phyloP scores from a whole-genome alignment of 2,113 vertebrate genomes.

The Plestiodon gilberti region DNA sequence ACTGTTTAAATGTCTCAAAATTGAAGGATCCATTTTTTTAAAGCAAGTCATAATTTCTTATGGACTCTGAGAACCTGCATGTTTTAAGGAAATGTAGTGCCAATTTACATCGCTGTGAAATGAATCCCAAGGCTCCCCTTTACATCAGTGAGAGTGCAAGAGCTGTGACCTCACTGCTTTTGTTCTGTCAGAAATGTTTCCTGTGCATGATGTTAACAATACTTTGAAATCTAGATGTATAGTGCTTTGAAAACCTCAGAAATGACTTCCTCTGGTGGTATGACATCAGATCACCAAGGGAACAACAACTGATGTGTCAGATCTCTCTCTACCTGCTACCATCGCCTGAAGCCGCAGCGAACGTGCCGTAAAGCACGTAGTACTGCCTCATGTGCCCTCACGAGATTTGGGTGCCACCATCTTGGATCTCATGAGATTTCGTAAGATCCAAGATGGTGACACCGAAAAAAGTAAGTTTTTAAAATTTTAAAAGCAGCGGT shows the following conservation, averaged over 20 bases:
- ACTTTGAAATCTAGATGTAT: background rate
- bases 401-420: too few species aligned
- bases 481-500: too few species aligned
- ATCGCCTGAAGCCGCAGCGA: too few species aligned
- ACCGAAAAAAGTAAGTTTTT: too few species aligned
- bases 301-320: background rate
- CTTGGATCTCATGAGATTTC: too few species aligned
- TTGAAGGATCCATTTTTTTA: background rate
- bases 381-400: too few species aligned
- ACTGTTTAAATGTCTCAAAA: background rate
- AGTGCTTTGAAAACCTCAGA: background rate
- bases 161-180: background rate
- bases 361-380: too few species aligned
- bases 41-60: background rate
- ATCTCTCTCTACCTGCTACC: too few species aligned
- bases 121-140: background rate
- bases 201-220: background rate
- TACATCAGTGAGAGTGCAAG: background rate
- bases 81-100: background rate
- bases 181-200: background rate
- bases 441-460: too few species aligned
- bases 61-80: background rate
- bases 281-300: background rate
- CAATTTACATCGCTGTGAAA: background rate
- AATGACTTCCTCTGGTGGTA: background rate